A percentile compares a stretch with the other conserved stretches of the same genome.
phyloP scores from a whole-genome alignment of 2,888 invertebrate genomes.

The Xanthorhoe spadicearia region DNA sequence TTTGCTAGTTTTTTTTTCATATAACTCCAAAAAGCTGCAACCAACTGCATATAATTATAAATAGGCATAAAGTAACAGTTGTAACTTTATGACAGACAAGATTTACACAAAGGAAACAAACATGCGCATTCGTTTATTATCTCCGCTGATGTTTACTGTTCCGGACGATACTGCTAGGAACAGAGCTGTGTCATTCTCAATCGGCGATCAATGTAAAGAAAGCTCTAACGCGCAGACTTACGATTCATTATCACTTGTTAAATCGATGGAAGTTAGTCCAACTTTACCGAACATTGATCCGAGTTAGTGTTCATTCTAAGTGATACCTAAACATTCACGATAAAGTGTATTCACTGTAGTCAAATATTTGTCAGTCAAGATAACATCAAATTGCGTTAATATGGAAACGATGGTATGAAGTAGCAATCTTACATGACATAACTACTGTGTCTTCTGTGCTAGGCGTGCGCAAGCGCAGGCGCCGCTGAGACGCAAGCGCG shows the following conservation, averaged over 20 bases:
- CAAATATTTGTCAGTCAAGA: neutral
- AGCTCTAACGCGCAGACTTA: constrained; percentile 2
- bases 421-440: constrained; percentile 13
- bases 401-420: neutral
- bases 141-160: constrained; percentile 66
- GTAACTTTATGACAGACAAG: constrained; percentile 60
- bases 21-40: no score
- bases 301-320: no score
- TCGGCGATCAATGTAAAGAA: neutral
- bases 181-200: constrained; percentile 16
- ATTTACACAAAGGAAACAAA: constrained; percentile 61
- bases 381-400: neutral
- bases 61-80: constrained; percentile 45
- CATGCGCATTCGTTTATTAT: constrained; percentile 65
- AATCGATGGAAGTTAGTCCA: neutral
- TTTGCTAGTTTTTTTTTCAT: no score
- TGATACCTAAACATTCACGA: no score
- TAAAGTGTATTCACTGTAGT: no score
- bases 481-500: constrained; percentile 69
- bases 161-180: constrained; percentile 46
- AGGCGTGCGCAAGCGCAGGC: constrained; percentile 63
- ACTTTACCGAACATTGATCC: neutral
- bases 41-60: constrained; percentile 13
- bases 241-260: neutral
- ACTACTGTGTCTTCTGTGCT: constrained; percentile 39